phyloP scores from a whole-genome alignment of 2,888 invertebrate species.

The Melinopterus prodromus region DNA sequence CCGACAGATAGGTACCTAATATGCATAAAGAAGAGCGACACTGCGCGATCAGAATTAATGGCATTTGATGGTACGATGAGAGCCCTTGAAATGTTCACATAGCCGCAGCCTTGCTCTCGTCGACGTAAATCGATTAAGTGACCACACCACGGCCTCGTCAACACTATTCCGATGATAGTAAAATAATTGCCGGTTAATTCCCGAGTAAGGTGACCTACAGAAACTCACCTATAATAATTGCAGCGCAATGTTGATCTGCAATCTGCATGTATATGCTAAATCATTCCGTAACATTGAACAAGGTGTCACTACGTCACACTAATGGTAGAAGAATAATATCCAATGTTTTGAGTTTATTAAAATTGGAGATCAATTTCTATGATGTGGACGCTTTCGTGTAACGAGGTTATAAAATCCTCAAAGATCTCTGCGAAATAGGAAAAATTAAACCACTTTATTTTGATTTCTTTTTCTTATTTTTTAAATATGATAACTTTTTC shows the following conservation, averaged over 20 bases:
- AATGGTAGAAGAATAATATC: background rate
- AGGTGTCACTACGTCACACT: background rate
- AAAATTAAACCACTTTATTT: too few species aligned
- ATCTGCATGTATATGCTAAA: background rate
- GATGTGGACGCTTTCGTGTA: too few species aligned
- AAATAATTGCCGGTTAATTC: background rate
- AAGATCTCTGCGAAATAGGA: too few species aligned
- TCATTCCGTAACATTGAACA: background rate
- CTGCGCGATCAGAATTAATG: background rate
- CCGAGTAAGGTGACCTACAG: background rate
- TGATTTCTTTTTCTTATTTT: too few species aligned
- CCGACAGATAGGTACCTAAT: background rate
- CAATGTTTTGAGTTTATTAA: background rate
- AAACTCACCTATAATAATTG: background rate
- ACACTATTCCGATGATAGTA: background rate
- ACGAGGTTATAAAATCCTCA: too few species aligned
- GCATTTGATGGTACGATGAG: background rate
- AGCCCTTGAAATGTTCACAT: background rate
- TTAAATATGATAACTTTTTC: too few species aligned
- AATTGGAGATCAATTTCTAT: background rate
- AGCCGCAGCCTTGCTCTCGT: background rate
- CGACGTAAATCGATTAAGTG: background rate
- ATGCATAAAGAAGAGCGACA: background rate
- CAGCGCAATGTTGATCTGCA: background rate
- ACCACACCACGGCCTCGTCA: background rate